phyloP scores from a whole-genome alignment of 2,113 vertebrate species.

The Catagonus wagneri region DNA sequence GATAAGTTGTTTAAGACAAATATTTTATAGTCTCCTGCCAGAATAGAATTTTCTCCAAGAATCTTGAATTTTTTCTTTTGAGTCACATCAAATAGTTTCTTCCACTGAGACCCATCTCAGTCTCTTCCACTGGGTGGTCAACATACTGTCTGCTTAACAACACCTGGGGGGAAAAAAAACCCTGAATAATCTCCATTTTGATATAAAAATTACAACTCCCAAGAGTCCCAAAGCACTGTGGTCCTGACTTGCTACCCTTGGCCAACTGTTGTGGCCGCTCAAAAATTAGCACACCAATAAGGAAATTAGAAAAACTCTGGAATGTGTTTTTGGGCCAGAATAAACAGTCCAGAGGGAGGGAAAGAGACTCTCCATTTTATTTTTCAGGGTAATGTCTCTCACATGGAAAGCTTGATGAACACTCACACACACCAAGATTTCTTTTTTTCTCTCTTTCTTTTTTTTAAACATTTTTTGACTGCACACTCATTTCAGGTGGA shows the following conservation, averaged over 20 bases:
- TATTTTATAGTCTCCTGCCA: constrained; percentile 75
- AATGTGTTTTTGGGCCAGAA: constrained; percentile 63
- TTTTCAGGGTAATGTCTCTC: constrained; percentile 57
- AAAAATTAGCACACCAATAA: constrained; percentile 57
- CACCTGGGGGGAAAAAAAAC: constrained; percentile 40
- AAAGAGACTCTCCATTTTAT: not conserved
- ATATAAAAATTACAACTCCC: constrained; percentile 72
- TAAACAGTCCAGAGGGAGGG: not conserved
- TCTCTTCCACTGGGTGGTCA: constrained; percentile 77
- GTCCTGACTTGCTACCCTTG: constrained; percentile 79
- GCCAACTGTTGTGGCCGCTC: constrained; percentile 71
- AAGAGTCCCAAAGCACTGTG: constrained; percentile 69
- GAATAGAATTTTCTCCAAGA: constrained; percentile 71
- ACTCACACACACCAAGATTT: not conserved
- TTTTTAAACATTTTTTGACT: not conserved
- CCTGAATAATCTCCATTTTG: constrained; percentile 72
- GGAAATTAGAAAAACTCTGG: constrained; percentile 70
- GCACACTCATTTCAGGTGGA: not conserved
- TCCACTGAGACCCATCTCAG: constrained; percentile 62
- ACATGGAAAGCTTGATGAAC: not conserved
- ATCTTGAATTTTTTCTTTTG: constrained; percentile 79
- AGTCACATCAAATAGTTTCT: constrained; percentile 80
- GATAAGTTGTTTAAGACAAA: constrained; percentile 72
- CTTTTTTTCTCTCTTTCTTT: not conserved
- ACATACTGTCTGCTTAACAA: constrained; percentile 71